Percentiles rank a stretch among this genome's conserved stretches.
Evolutionary conservation across 2,888 invertebrate genomes (phyloP).

Genomic region (Blastobasis lacticolella): DNA sequence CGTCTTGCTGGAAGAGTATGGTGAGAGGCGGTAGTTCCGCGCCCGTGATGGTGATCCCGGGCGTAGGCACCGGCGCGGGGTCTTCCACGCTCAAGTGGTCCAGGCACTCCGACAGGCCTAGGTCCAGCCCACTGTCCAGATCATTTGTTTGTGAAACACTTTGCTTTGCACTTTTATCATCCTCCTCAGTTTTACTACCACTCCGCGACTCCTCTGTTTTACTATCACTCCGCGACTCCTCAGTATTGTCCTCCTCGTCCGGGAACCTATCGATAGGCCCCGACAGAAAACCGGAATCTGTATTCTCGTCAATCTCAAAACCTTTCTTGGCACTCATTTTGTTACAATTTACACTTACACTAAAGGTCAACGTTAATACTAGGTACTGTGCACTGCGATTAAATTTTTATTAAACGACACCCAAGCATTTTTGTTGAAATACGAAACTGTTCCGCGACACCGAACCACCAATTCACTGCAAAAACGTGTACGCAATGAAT

Average conservation of each 20-base stretch:
- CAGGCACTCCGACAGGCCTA: conserved; percentile 77
- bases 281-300: conserved; percentile 58
- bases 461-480: conserved; percentile 26
- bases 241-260: conserved; percentile 23
- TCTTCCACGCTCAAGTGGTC: conserved; percentile 64
- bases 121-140: conserved; percentile 76
- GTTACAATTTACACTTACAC: conserved; percentile 14
- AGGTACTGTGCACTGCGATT: conserved; percentile 12
- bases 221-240: conserved; percentile 6
- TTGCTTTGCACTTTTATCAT: conserved; percentile 22
- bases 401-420: conserved; percentile 21
- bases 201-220: not conserved
- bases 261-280: conserved; percentile 35
- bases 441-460: conserved; percentile 14
- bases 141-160: conserved; percentile 12
- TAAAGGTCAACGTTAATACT: conserved; percentile 3
- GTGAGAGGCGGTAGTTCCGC: conserved; percentile 70
- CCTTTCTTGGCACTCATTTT: conserved; percentile 61
- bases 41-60: conserved; percentile 21
- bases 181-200: conserved; percentile 25
- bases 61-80: conserved; percentile 18
- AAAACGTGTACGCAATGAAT: conserved; percentile 43
- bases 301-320: conserved; percentile 42
- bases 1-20: conserved; percentile 83
- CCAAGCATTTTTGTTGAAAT: conserved; percentile 37